Conservation (phyloP, 2,113 vertebrate genomes). For the Picathartes gymnocephalus region DNA sequence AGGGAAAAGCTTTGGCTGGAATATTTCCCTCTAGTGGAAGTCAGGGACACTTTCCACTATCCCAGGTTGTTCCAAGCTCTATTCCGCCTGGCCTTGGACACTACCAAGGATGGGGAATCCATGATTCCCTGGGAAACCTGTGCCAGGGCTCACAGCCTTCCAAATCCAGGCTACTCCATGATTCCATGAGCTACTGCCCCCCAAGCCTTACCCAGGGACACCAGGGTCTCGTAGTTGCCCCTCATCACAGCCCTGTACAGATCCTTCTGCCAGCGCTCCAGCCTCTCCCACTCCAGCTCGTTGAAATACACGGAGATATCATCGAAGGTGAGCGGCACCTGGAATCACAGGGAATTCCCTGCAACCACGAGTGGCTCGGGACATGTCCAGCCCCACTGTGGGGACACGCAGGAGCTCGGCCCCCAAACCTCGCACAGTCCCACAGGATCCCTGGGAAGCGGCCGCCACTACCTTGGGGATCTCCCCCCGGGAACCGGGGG, state of each 20-base stretch:
- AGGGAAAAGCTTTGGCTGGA: not conserved
- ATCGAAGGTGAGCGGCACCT: conserved; percentile 70
- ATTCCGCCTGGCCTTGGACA: not conserved
- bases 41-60: not conserved
- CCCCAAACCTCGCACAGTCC: not conserved
- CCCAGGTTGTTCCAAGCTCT: not conserved
- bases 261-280: conserved; percentile 74
- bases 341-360: not conserved
- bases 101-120: not conserved
- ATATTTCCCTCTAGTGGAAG: not conserved
- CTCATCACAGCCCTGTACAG: conserved; percentile 75
- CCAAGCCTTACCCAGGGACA: conserved; percentile 67
- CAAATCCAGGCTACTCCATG: not conserved
- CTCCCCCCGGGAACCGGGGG: conserved; percentile 35
- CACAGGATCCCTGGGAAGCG: not conserved
- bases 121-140: not conserved
- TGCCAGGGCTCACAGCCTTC: not conserved
- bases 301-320: conserved; percentile 71
- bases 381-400: fast-evolving
- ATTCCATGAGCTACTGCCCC: not conserved
- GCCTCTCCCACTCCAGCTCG: conserved; percentile 68
- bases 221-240: conserved; percentile 70
- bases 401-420: fast-evolving
- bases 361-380: not conserved
- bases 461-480: conserved; percentile 60